Percentiles rank a stretch among this genome's conserved stretches.
Evolutionary conservation across 2,888 invertebrate species (phyloP).

Genomic region (Omphaloscelis lunosa): DNA sequence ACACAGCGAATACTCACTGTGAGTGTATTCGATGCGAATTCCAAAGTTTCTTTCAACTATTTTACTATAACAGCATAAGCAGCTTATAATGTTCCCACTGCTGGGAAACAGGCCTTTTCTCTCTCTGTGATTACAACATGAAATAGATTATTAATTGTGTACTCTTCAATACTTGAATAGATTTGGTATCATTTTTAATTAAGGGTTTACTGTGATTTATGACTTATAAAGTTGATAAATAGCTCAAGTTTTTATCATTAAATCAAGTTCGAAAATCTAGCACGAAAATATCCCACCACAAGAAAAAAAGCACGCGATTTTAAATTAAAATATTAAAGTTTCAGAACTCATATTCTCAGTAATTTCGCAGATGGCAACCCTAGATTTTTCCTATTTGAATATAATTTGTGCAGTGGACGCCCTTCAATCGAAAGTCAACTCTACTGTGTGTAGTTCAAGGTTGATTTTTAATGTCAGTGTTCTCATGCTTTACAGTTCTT

Average conservation of each 20-base stretch:
- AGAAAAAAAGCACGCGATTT: slow-evolving; percentile 27
- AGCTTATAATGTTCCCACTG: not conserved
- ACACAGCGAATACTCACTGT: no score
- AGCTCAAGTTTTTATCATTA: slow-evolving; percentile 4
- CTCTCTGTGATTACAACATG: not conserved
- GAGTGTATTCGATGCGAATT: no score
- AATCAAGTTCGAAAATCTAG: slow-evolving; percentile 32
- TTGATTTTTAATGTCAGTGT: slow-evolving; percentile 8
- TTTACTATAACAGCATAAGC: not conserved
- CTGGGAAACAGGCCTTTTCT: not conserved
- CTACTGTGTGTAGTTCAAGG: not conserved
- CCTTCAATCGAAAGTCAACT: slow-evolving; percentile 29
- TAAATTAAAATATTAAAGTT: slow-evolving; percentile 60
- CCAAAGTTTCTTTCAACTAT: no score
- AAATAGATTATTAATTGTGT: not conserved
- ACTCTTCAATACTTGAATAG: not conserved
- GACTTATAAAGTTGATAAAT: not conserved
- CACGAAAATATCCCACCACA: not conserved
- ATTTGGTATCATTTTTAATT: not conserved
- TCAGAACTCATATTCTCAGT: slow-evolving; percentile 52
- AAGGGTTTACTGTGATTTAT: not conserved
- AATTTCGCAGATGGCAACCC: slow-evolving; percentile 62
- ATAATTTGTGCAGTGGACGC: slow-evolving; percentile 49
- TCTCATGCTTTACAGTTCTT: slow-evolving; percentile 42
- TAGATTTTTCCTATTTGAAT: slow-evolving; percentile 61